These are phyloP conservation scores for Equus quagga DNA, from an alignment of 2,113 vertebrate species.

Conservation along the genomic window DNA sequence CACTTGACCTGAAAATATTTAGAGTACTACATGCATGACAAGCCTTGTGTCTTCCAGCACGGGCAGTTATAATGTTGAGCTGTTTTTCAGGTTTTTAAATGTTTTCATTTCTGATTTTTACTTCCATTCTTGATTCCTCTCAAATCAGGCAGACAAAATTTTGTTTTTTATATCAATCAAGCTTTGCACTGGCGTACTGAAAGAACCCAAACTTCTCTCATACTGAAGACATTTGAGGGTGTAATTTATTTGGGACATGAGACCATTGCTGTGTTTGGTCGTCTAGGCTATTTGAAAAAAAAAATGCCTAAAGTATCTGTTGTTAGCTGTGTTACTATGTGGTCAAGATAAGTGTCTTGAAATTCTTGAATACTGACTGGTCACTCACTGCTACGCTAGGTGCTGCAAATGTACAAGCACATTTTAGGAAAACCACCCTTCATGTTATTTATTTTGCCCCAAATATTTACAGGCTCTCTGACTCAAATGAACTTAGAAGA, in stretches of 20 bases:
- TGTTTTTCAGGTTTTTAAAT: background rate
- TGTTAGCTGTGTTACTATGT: background rate
- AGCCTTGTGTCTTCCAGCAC: background rate
- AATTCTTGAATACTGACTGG: background rate
- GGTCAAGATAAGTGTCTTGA: background rate
- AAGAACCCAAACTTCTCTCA: background rate
- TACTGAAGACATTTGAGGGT: background rate
- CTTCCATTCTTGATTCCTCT: background rate
- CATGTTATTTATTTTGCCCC: background rate
- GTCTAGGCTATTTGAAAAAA: background rate
- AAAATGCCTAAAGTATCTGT: background rate
- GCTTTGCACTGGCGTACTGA: background rate
- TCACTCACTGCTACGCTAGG: background rate
- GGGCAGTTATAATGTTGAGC: background rate
- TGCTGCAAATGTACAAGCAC: background rate
- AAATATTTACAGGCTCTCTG: background rate
- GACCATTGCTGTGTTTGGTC: background rate
- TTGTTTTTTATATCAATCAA: background rate
- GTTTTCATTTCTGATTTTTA: background rate
- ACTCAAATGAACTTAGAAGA: background rate
- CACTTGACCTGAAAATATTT: background rate
- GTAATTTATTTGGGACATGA: background rate
- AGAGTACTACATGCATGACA: background rate
- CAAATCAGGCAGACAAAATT: background rate
- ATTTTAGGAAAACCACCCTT: background rate